phyloP scores from a whole-genome alignment of 1,140 invertebrate genomes.

The Cecropterus lyciades region DNA sequence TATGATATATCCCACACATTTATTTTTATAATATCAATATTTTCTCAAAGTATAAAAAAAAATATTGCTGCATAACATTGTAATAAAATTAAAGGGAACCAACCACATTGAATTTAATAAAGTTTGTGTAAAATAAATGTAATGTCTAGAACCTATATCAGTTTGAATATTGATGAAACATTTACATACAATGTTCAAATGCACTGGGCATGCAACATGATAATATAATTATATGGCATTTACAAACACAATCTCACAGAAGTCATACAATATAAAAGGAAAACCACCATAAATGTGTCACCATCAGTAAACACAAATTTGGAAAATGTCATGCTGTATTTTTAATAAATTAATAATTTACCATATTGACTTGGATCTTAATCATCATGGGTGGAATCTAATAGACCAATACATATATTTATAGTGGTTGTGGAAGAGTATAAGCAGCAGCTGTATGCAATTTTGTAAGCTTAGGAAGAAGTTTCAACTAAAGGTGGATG shows the following conservation, averaged over 20 bases:
- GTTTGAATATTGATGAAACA: slow-evolving; percentile 5
- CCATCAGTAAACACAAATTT: too few relatives aligned
- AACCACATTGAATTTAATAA: too few relatives aligned
- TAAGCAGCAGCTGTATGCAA: slow-evolving; percentile 9
- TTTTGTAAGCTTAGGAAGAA: not conserved
- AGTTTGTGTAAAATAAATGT: too few relatives aligned
- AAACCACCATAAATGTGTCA: not conserved
- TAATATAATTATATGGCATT: not conserved
- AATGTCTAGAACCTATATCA: not conserved
- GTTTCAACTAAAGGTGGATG: not conserved
- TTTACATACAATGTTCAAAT: not conserved
- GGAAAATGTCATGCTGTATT: too few relatives aligned
- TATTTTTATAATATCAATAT: too few relatives aligned
- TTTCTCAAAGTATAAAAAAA: too few relatives aligned
- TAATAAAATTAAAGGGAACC: too few relatives aligned
- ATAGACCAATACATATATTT: not conserved
- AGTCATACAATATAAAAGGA: not conserved
- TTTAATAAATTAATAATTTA: too few relatives aligned
- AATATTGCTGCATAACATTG: too few relatives aligned
- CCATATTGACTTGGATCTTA: too few relatives aligned
- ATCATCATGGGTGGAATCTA: too few relatives aligned
- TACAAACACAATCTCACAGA: not conserved
- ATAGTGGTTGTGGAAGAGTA: slow-evolving; percentile 1
- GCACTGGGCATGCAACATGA: slow-evolving; percentile 2
- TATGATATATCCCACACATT: too few relatives aligned